Conservation (phyloP, 2,888 invertebrate genomes). For the Hypselothyrea guttata region DNA sequence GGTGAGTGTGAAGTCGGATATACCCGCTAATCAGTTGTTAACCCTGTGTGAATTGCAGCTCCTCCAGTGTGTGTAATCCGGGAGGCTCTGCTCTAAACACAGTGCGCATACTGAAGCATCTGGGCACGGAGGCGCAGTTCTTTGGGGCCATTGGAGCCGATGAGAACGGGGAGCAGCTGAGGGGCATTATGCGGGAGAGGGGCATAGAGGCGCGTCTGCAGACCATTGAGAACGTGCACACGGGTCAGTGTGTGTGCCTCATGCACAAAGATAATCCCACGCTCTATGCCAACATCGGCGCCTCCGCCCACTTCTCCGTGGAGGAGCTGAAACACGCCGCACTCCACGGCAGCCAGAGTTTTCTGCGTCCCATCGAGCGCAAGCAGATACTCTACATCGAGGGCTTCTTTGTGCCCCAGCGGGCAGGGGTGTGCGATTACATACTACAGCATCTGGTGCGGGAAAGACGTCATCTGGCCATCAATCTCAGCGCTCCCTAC, state of each 20-base stretch:
- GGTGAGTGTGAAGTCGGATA: conserved; percentile 50
- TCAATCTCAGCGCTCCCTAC: conserved; percentile 84
- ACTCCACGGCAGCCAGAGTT: conserved; percentile 45
- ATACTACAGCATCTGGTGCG: conserved; percentile 82
- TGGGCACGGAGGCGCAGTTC: conserved; percentile 82
- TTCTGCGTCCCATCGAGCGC: conserved; percentile 75
- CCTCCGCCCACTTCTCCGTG: conserved; percentile 82
- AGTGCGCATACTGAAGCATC: conserved; percentile 81
- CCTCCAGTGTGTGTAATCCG: conserved; percentile 49
- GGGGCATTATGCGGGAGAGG: conserved; percentile 78
- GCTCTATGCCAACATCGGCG: conserved; percentile 84
- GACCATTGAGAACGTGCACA: conserved; percentile 78
- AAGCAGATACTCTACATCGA: conserved; percentile 84
- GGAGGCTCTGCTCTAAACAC: conserved; percentile 84
- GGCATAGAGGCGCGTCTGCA: conserved; percentile 82
- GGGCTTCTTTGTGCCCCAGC: conserved; percentile 84
- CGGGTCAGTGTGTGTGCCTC: conserved; percentile 84
- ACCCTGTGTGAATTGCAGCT: conserved; percentile 30
- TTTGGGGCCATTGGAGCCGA: conserved; percentile 84
- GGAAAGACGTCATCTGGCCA: conserved; percentile 81
- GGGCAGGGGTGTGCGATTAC: conserved; percentile 82
- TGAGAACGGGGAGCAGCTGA: conserved; percentile 81
- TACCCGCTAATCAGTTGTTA: conserved; percentile 22
- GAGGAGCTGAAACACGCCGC: conserved; percentile 73
- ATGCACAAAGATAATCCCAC: conserved; percentile 82